These are phyloP conservation scores for Onthophagus sagittarius DNA, from an alignment of 2,888 invertebrate genomes.

Conservation along the genomic window DNA sequence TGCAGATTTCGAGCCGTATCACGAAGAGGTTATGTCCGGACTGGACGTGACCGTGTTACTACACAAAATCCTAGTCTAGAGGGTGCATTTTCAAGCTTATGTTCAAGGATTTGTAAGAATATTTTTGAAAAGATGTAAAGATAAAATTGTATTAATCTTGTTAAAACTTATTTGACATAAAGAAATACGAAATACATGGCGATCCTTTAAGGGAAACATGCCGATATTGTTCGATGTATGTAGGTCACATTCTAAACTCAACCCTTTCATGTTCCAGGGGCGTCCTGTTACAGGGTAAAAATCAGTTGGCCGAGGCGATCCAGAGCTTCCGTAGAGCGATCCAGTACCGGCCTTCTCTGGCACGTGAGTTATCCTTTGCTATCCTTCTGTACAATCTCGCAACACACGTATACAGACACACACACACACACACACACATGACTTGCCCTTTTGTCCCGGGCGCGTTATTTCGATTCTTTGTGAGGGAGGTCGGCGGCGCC, in stretches of 20 bases:
- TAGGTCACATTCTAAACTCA: slow-evolving; percentile 8
- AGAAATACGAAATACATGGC: too few species aligned
- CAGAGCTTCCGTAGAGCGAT: slow-evolving; percentile 89
- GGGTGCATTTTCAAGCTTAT: neutral
- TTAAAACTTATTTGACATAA: too few species aligned
- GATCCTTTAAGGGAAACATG: neutral
- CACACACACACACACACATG: neutral
- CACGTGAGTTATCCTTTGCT: slow-evolving; percentile 67
- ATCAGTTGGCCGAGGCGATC: slow-evolving; percentile 82
- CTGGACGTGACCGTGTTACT: neutral
- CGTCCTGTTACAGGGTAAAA: slow-evolving; percentile 84
- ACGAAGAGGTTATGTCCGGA: neutral
- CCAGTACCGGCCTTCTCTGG: slow-evolving; percentile 87
- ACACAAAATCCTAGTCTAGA: neutral
- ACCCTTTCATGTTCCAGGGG: slow-evolving; percentile 70
- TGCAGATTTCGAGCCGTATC: neutral
- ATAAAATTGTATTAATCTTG: neutral
- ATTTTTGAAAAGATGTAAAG: neutral
- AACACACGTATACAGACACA: neutral
- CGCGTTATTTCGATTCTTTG: slow-evolving; percentile 6
- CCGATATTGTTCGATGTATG: neutral
- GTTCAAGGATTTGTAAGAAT: neutral
- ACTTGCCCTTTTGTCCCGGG: neutral
- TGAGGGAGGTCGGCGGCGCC: neutral
- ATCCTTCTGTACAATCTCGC: slow-evolving; percentile 10